Evolutionary conservation across 1,140 invertebrate genomes (phyloP).

Genomic region (Campoletis sonorensis): DNA sequence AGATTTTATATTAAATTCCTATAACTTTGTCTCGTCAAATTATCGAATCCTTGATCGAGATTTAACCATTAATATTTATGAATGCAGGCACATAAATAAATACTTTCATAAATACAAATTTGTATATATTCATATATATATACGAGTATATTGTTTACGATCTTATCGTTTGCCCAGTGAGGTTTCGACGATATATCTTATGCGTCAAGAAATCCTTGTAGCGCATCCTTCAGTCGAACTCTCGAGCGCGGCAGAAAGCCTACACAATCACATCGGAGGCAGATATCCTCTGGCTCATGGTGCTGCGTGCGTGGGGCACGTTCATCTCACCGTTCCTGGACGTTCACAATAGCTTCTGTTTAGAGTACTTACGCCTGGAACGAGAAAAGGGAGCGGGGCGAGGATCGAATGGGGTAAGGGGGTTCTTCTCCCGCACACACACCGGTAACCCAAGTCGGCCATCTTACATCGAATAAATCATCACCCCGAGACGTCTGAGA

Average conservation of each 20-base stretch:
- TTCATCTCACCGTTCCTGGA: slow-evolving; percentile 67
- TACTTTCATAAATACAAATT: background rate
- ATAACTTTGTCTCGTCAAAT: background rate
- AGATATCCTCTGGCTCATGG: slow-evolving; percentile 33
- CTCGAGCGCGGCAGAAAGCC: slow-evolving; percentile 4
- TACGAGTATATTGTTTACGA: slow-evolving; percentile 11
- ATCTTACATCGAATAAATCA: slow-evolving; percentile 76
- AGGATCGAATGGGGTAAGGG: slow-evolving; percentile 25
- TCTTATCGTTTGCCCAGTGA: slow-evolving; percentile 27
- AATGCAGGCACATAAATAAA: background rate
- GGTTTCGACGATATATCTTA: slow-evolving; percentile 42
- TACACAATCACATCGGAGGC: slow-evolving; percentile 30
- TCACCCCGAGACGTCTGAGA: slow-evolving; percentile 71
- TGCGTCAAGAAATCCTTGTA: slow-evolving; percentile 37
- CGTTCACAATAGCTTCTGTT: slow-evolving; percentile 76
- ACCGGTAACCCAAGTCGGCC: slow-evolving; percentile 73
- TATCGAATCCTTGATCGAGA: slow-evolving; percentile 22
- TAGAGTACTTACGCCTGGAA: slow-evolving; percentile 71
- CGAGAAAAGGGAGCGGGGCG: slow-evolving; percentile 16
- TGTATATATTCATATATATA: background rate
- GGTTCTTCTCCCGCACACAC: slow-evolving; percentile 49
- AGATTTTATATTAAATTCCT: no score
- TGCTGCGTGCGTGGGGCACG: slow-evolving; percentile 70
- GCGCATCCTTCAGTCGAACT: slow-evolving; percentile 41
- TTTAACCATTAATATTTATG: background rate